Percentiles rank a stretch among this genome's conserved stretches.
Evolutionary conservation across 2,888 invertebrate species (phyloP).

Genomic region (Petrolisthes manimaculis): DNA sequence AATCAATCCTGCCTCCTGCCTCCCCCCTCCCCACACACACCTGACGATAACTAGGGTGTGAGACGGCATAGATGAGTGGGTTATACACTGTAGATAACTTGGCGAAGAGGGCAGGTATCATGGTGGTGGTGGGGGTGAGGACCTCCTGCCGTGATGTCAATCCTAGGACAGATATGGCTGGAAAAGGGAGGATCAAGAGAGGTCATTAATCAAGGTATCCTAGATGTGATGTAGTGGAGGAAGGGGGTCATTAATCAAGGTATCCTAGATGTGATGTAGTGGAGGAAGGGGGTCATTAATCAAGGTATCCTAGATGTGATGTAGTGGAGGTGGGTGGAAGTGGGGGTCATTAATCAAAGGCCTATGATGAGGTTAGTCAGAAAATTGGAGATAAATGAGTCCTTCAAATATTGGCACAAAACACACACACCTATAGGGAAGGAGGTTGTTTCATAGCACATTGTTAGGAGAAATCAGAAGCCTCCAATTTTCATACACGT

Average conservation of each 20-base stretch:
- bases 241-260: neutral
- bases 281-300: no score
- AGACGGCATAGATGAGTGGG: slow-evolving; percentile 67
- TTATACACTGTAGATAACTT: slow-evolving; percentile 70
- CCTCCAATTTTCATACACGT: no score
- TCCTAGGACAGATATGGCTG: slow-evolving; percentile 67
- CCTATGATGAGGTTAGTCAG: no score
- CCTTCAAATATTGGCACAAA: no score
- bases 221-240: neutral
- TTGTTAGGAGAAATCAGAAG: no score
- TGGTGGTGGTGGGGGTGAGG: slow-evolving; percentile 67
- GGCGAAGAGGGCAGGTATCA: slow-evolving; percentile 70
- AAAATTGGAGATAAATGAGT: no score
- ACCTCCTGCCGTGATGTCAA: slow-evolving; percentile 66
- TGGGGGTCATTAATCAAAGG: neutral
- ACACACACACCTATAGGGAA: no score
- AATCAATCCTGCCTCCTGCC: no score
- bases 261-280: no score
- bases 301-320: neutral
- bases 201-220: neutral
- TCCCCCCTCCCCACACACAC: slow-evolving; percentile 19
- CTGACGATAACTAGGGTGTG: slow-evolving; percentile 67
- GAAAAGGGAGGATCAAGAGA: neutral
- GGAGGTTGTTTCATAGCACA: no score
- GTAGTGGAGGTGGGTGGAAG: neutral